A percentile compares a stretch with the other conserved stretches of the same genome.
These are phyloP conservation scores for Sweltsa coloradensis DNA, from an alignment of 1,140 invertebrate genomes.

Conservation along the genomic window DNA sequence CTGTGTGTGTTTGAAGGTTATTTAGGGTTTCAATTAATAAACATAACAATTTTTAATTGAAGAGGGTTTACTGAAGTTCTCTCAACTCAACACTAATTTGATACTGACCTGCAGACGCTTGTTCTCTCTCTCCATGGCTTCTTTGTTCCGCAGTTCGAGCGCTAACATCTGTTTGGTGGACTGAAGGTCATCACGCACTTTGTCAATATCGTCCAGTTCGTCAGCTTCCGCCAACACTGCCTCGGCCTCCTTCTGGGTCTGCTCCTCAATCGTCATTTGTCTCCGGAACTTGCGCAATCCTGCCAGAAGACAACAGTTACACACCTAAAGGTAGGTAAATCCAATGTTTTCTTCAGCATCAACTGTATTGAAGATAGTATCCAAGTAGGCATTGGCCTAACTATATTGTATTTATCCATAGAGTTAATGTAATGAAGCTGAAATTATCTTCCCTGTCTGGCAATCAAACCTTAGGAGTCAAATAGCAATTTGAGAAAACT, in stretches of 20 bases:
- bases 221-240: conserved; percentile 47
- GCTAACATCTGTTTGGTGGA: conserved; percentile 83
- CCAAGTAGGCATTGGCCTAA: too few relatives aligned
- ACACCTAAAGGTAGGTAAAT: too few relatives aligned
- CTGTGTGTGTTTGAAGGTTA: too few relatives aligned
- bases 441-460: too few relatives aligned
- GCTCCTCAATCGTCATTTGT: conserved; percentile 79
- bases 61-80: neutral
- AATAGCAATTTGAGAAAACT: too few relatives aligned
- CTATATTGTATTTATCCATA: too few relatives aligned
- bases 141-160: conserved; percentile 72
- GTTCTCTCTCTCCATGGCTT: conserved; percentile 73
- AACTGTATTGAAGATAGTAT: too few relatives aligned
- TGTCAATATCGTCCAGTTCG: conserved; percentile 81
- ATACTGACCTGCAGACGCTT: conserved; percentile 50
- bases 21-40: too few relatives aligned
- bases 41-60: neutral
- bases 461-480: too few relatives aligned
- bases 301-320: conserved; percentile 15
- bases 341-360: too few relatives aligned
- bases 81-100: neutral
- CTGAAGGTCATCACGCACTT: conserved; percentile 79
- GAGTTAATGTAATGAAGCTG: too few relatives aligned
- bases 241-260: conserved; percentile 44
- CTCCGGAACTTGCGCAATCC: conserved; percentile 74